These are phyloP conservation scores for Tympanuchus pallidicinctus DNA, from an alignment of 2,113 vertebrate genomes.

Conservation along the genomic window DNA sequence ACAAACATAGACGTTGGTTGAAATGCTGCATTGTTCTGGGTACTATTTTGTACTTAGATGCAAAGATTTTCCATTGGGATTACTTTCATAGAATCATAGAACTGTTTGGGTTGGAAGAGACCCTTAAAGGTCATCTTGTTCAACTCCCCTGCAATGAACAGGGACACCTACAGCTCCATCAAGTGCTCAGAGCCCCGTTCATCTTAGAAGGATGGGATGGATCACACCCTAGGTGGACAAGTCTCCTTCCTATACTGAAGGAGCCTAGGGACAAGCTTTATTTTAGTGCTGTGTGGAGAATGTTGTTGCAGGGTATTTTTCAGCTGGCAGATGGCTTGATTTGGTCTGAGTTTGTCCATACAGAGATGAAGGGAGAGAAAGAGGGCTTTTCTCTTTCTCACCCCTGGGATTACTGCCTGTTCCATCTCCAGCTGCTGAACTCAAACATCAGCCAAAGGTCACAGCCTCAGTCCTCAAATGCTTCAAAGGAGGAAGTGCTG, in stretches of 20 bases:
- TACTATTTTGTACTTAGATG: background rate
- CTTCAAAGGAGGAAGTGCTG: slow-evolving; percentile 41
- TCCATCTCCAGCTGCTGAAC: background rate
- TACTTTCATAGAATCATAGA: no score
- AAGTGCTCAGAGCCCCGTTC: no score
- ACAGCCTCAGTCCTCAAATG: background rate
- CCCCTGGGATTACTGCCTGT: background rate
- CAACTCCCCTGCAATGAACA: no score
- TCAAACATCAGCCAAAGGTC: slow-evolving; percentile 40
- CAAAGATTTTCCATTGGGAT: background rate
- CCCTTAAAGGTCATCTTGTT: no score
- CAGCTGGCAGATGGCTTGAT: background rate
- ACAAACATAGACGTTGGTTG: background rate
- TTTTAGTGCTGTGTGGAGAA: background rate
- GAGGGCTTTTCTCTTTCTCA: background rate
- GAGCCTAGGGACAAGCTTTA: background rate
- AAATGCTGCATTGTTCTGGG: background rate
- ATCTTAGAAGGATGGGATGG: background rate
- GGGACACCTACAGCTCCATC: no score
- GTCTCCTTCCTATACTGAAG: background rate
- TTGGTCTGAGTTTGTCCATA: background rate
- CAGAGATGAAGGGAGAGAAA: background rate
- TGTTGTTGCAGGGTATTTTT: background rate
- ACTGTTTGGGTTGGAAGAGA: no score
- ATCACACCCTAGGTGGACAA: background rate